Evolutionary conservation across 92 coral and sea anemone genomes (phyloP).

Genomic region (Epizoanthus stellaris): DNA sequence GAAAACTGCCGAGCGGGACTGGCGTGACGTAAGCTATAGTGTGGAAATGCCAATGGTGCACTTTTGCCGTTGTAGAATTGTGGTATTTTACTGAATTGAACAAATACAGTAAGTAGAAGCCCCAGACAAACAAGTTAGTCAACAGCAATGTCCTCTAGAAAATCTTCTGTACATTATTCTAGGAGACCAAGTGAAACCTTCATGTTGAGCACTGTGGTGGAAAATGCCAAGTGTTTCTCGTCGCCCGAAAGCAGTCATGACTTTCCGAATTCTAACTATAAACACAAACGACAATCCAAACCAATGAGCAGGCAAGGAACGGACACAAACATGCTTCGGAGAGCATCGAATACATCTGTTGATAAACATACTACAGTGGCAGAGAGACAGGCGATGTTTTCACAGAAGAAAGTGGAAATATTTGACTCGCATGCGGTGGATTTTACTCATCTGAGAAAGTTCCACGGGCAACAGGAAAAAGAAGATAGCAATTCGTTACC

Average conservation of each 20-base stretch:
- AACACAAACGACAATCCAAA: neutral
- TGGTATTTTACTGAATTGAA: neutral
- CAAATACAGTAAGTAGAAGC: neutral
- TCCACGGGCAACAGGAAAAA: neutral
- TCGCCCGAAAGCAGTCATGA: neutral
- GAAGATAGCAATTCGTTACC: conserved; percentile 29
- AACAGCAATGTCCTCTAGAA: conserved; percentile 8
- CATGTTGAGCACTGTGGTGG: conserved; percentile 4
- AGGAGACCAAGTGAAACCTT: neutral
- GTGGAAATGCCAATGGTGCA: too few species aligned
- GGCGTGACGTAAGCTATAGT: too few species aligned
- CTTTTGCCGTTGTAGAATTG: too few species aligned
- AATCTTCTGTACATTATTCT: neutral
- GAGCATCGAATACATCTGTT: neutral
- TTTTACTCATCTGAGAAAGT: conserved; percentile 26
- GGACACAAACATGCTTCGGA: neutral
- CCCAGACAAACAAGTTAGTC: neutral
- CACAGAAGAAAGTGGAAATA: conserved; percentile 59
- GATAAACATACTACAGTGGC: neutral
- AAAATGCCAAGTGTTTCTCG: neutral
- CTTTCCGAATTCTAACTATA: neutral
- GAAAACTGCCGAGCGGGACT: too few species aligned
- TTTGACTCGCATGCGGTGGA: conserved; percentile 78
- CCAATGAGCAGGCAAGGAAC: neutral
- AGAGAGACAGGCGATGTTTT: conserved; percentile 39